Evolutionary conservation across 2,113 vertebrate genomes (phyloP), one percentile per base, ranked within the genome.

Genomic region (Dermatemys mawii): DNA sequence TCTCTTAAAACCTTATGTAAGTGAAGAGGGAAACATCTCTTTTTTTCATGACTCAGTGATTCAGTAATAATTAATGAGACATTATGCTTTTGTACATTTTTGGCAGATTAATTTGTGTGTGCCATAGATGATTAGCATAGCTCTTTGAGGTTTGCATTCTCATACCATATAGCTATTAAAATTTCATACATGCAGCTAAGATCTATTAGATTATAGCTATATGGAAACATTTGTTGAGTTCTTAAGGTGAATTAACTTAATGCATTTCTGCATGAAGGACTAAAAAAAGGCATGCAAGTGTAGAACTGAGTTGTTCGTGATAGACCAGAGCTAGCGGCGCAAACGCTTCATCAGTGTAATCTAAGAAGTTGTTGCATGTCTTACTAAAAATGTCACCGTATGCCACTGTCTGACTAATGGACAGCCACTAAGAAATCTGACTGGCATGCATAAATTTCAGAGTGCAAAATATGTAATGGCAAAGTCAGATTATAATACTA

Each of bases 371-470:
- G n/a, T 70, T 38, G 63, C 19, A 70, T 70, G 35, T 38, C 63
- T 70, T 38, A 38, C n/a, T 70, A 38, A 70, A 38, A 21, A 38
- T 70, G 35, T 22, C 9, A 38, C n/a, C 17, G n/a, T 19, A 70
- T 70, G 63, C 63, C 78, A 21, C 48, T 44, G 44, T 51, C 29
- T 27, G 93, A 94, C 46, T 83, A 93, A 92, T 75, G 82, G 35
- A n/a, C 51, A 55, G 10, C 35, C 75, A 60, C 51, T 81, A 46
- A 84, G 82, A 73, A 93, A 89, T 84, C 88, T 95, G 84, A 60
- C 93, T 87, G 90, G 84, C 91, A 93, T 90, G 73, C 93, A 93
- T 55, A 89, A 93, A 96, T 96, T 97, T 84, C 76, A 89, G 73
- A 89, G 78, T 89, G 67, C 88, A 89, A 90, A 95, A 89, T 73